phyloP scores from a whole-genome alignment of 1,140 invertebrate species.

The Drosophila eugracilis region DNA sequence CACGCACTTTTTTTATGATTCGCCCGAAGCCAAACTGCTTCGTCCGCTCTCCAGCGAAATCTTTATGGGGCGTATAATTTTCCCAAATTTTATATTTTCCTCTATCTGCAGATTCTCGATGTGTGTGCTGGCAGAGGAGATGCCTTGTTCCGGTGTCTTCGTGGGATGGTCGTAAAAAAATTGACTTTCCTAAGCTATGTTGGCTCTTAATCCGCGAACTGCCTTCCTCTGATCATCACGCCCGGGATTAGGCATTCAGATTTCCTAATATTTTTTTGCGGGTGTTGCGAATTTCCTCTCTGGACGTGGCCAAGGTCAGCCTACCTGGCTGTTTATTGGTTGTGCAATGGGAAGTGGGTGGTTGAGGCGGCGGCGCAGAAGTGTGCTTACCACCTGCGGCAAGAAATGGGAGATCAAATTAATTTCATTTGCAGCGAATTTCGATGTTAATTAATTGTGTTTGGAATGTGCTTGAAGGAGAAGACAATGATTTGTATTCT shows the following conservation, averaged over 20 bases:
- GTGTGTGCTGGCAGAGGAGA: conserved; percentile 12
- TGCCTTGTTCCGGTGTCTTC: conserved; percentile 59
- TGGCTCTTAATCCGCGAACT: conserved; percentile 35
- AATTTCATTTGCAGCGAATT: too few relatives aligned
- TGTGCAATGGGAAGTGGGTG: conserved; percentile 24
- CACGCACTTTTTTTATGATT: conserved; percentile 72
- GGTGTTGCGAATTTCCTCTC: conserved; percentile 46
- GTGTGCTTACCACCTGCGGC: neutral
- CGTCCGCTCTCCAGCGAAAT: conserved; percentile 54
- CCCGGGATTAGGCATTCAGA: conserved; percentile 34
- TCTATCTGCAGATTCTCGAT: conserved; percentile 27
- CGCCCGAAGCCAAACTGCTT: conserved; percentile 55
- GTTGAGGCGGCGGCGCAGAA: conserved; percentile 1
- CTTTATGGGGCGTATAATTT: conserved; percentile 74
- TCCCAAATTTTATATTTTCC: conserved; percentile 62
- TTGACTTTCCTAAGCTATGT: conserved; percentile 73
- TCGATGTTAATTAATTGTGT: too few relatives aligned
- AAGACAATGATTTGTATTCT: too few relatives aligned
- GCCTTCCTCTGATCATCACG: conserved; percentile 55
- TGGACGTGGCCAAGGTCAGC: neutral
- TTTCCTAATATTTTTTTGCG: conserved; percentile 42
- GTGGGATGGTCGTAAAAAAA: conserved; percentile 71
- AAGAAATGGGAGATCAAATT: too few relatives aligned
- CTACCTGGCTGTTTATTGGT: conserved; percentile 49
- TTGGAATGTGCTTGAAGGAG: too few relatives aligned